phyloP scores from a whole-genome alignment of 1,140 invertebrate species.

The Drosophila tsacasi region DNA sequence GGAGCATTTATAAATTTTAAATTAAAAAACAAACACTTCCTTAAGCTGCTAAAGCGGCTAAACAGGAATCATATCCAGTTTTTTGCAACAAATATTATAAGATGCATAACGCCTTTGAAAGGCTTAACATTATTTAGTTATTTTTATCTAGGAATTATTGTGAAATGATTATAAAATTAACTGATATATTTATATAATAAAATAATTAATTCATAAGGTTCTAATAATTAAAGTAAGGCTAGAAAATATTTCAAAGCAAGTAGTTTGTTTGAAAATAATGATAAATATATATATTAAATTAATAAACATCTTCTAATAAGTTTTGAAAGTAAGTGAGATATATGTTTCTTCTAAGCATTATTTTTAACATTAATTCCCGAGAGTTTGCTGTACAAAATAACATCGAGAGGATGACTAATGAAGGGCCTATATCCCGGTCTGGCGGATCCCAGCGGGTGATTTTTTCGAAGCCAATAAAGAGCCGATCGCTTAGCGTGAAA shows the following conservation, averaged over 20 bases:
- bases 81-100: no score
- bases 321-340: no score
- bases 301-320: no score
- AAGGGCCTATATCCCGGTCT: slow-evolving; percentile 17
- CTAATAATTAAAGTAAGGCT: no score
- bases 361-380: background rate
- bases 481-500: slow-evolving; percentile 69
- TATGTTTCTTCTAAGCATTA: no score
- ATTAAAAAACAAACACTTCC: no score
- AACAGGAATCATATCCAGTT: no score
- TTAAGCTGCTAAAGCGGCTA: no score
- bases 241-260: background rate
- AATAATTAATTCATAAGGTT: background rate
- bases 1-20: no score
- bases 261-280: background rate
- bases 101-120: no score
- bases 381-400: background rate
- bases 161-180: background rate
- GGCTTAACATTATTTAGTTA: no score
- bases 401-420: slow-evolving; percentile 63
- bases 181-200: background rate
- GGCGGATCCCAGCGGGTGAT: slow-evolving; percentile 60
- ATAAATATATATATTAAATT: background rate
- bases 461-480: slow-evolving; percentile 65
- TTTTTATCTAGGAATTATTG: background rate